Conservation (phyloP, 1,140 invertebrate species). For the Ceratina australensis region DNA sequence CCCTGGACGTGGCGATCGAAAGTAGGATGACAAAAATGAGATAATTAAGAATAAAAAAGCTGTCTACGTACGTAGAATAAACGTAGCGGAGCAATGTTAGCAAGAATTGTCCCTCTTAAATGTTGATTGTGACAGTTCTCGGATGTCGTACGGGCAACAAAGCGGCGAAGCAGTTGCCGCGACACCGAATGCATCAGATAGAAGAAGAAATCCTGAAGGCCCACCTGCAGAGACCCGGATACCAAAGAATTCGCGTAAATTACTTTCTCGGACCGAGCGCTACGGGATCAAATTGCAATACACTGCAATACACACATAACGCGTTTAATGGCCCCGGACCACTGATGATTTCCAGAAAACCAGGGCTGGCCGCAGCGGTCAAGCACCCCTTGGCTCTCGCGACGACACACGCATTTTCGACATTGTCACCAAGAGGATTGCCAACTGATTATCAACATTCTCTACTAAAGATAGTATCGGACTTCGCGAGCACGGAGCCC, state of each 20-base stretch:
- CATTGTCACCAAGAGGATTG: conserved; percentile 21
- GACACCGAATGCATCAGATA: conserved; percentile 38
- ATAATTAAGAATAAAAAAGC: background rate
- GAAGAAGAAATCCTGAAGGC: conserved; percentile 41
- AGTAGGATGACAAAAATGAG: background rate
- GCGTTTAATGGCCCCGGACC: conserved; percentile 76
- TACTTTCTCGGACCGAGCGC: conserved; percentile 68
- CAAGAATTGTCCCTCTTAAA: conserved; percentile 26
- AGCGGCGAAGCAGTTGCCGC: conserved; percentile 11
- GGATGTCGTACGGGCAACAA: conserved; percentile 30
- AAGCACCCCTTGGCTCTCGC: conserved; percentile 47
- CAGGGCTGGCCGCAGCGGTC: conserved; percentile 62
- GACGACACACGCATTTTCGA: background rate
- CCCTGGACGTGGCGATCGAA: background rate
- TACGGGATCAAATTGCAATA: conserved; percentile 75
- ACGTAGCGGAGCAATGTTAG: conserved; percentile 29
- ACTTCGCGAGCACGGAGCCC: background rate
- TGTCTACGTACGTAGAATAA: conserved; percentile 25
- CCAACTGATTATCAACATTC: too few relatives aligned
- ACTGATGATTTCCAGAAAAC: conserved; percentile 78
- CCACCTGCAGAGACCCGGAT: conserved; percentile 59
- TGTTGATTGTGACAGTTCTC: conserved; percentile 31
- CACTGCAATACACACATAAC: conserved; percentile 77
- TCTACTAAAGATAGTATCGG: conserved; percentile 18
- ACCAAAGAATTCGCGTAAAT: conserved; percentile 71